These are phyloP conservation scores for Acromyrmex charruanus DNA, from an alignment of 1,140 invertebrate genomes.

Conservation along the genomic window DNA sequence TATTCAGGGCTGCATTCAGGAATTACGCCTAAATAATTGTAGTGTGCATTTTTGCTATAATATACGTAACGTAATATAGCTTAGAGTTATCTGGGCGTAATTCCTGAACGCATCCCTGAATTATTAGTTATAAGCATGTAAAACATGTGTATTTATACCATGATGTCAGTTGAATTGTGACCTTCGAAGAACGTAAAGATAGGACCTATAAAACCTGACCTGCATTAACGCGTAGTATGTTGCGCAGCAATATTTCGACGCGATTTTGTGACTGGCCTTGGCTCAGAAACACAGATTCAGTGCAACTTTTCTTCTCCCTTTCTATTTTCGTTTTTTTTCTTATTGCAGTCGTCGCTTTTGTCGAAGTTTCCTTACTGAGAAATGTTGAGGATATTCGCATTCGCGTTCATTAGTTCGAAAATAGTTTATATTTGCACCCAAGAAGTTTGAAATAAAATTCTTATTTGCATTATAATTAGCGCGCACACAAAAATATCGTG, in stretches of 20 bases:
- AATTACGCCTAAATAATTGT: too few species aligned
- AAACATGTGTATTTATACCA: too few species aligned
- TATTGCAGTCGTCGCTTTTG: slow-evolving; percentile 5
- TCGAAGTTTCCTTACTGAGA: not conserved
- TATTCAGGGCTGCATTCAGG: not conserved
- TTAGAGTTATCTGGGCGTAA: too few species aligned
- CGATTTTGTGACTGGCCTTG: slow-evolving; percentile 77
- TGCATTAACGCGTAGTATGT: slow-evolving; percentile 79
- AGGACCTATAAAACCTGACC: slow-evolving; percentile 69
- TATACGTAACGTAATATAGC: too few species aligned
- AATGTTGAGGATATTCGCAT: not conserved
- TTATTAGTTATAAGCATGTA: not conserved
- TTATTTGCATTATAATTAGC: not conserved
- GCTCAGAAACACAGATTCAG: slow-evolving; percentile 82
- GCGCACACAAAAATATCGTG: not conserved
- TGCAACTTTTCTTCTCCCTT: slow-evolving; percentile 60
- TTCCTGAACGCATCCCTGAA: not conserved
- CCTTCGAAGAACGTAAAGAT: slow-evolving; percentile 16
- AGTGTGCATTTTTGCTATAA: too few species aligned
- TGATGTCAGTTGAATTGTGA: not conserved
- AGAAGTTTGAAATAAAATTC: not conserved
- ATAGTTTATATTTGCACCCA: not conserved
- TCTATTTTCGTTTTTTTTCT: slow-evolving; percentile 69
- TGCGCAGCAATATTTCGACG: slow-evolving; percentile 79
- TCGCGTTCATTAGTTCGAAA: not conserved